Base-by-base conservation (phyloP, 2,888 invertebrate species). In the Philonicus albiceps region DNA sequence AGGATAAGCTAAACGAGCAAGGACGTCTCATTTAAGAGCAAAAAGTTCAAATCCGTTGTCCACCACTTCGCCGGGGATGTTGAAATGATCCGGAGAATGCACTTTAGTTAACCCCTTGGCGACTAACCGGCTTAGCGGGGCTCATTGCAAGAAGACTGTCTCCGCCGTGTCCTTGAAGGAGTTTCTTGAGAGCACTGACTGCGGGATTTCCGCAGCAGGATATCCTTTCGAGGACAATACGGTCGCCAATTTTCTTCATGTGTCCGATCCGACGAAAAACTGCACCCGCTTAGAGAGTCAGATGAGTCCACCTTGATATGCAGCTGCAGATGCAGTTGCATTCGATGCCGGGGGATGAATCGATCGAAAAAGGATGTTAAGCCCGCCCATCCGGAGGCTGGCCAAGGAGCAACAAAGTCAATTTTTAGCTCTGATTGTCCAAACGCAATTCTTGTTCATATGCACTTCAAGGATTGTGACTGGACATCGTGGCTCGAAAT, bases 351-450 rank as follows among this genome's bases (percentile, higher is more conserved):
- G 22, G 27, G 27, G 27, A 3, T 11, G 64, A 37, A 83, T 83
- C 64, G 64, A 83, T 83, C 19, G 34, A 5, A 6, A n/a, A 19
- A 64, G 55, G 64, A 83, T 43, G 34, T 64, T 83, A 55, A 83
- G 64, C 64, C 34, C 34, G 78, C 11, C 37, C 11, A 11, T 0
- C 27, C 64, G 19, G 11, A 22, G 11, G 27, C 22, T 19, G 7
- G 11, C 22, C 11, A 31, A 30, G 64, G 64, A 74, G 43, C 73
- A 85, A 49, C 49, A 85, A 53, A 90, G 91, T 91, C 92, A 90
- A 91, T 92, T 92, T 92, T 92, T 92, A 92, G 92, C 92, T 92
- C 91, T 92, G 92, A 92, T 92, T 92, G 92, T 92, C 92, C 92
- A 92, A 92, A 92, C 92, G 92, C 92, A 92, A 92, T 92, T 92